A percentile compares a stretch with the other conserved stretches of the same genome.
These are phyloP conservation scores for Plemyria rubiginata DNA, from an alignment of 2,888 invertebrate species.

Conservation along the genomic window DNA sequence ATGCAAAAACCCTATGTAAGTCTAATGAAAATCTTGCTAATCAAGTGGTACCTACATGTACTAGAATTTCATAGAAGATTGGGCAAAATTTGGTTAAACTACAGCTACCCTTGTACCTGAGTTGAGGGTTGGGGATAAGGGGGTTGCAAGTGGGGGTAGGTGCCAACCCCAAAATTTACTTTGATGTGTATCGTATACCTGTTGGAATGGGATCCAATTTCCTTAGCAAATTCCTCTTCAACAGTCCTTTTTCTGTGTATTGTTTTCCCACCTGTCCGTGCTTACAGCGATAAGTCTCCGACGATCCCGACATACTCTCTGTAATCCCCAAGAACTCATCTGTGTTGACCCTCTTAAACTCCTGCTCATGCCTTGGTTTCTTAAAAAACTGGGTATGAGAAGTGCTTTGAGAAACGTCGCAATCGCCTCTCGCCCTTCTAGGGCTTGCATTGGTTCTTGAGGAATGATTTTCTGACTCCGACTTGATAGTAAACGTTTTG, in stretches of 20 bases:
- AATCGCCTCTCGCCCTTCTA: constrained; percentile 48
- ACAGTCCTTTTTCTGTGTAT: constrained; percentile 57
- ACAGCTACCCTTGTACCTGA: no score
- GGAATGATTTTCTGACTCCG: constrained; percentile 9
- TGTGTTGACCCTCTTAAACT: constrained; percentile 52
- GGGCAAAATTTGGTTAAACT: no score
- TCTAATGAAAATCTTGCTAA: no score
- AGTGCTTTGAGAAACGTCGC: constrained; percentile 46
- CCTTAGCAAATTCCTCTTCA: constrained; percentile 61
- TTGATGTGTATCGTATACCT: constrained; percentile 41
- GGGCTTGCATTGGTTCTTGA: constrained; percentile 11
- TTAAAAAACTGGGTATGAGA: constrained; percentile 65
- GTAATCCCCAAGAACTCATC: constrained; percentile 55
- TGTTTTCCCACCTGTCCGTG: constrained; percentile 59
- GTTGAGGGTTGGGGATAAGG: no score
- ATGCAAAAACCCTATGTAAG: no score
- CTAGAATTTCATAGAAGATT: no score
- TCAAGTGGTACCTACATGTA: no score
- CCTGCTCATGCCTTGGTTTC: constrained; percentile 43
- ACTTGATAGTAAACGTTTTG: constrained; percentile 11
- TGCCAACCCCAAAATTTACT: background rate
- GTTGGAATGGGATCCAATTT: constrained; percentile 58
- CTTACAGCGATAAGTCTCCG: constrained; percentile 59
- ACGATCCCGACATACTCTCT: constrained; percentile 62
- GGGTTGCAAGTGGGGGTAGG: no score